These are phyloP conservation scores for Stigmatopora argus DNA, from an alignment of 2,113 vertebrate species.

Conservation along the genomic window DNA sequence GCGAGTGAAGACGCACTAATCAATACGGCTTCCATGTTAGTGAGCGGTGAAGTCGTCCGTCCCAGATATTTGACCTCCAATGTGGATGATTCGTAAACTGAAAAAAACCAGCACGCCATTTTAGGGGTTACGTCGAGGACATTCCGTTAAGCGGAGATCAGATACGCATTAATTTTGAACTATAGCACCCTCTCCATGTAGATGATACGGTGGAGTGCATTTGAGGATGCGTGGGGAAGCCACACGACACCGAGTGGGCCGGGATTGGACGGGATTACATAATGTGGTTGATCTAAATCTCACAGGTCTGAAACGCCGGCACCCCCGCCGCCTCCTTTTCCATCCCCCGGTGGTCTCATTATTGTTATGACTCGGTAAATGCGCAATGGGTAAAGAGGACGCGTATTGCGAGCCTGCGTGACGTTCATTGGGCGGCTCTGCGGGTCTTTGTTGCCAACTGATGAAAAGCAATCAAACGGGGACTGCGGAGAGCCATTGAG, in stretches of 20 bases:
- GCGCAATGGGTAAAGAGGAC: neutral
- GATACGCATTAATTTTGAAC: neutral
- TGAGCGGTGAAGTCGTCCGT: conserved; percentile 39
- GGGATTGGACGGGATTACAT: conserved; percentile 62
- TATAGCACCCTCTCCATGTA: neutral
- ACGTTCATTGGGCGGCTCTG: conserved; percentile 10
- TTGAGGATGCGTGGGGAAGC: conserved; percentile 32
- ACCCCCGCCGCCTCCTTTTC: conserved; percentile 29
- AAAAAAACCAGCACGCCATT: neutral
- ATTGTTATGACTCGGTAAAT: neutral
- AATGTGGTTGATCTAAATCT: conserved; percentile 48
- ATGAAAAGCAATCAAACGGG: conserved; percentile 35
- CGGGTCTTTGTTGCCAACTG: conserved; percentile 47
- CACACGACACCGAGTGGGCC: conserved; percentile 41
- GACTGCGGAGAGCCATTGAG: conserved; percentile 23
- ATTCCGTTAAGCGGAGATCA: neutral
- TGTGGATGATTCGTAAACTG: conserved; percentile 3
- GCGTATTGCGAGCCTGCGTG: conserved; percentile 3
- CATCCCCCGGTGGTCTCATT: neutral
- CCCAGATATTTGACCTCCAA: neutral
- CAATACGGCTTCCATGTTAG: conserved; percentile 39
- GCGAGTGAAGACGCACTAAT: conserved; percentile 1
- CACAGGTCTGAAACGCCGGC: conserved; percentile 22
- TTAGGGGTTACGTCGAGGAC: neutral
- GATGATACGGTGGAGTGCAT: conserved; percentile 18